Conservation (phyloP, 2,888 invertebrate genomes). For the Caenorhabditis becei region DNA sequence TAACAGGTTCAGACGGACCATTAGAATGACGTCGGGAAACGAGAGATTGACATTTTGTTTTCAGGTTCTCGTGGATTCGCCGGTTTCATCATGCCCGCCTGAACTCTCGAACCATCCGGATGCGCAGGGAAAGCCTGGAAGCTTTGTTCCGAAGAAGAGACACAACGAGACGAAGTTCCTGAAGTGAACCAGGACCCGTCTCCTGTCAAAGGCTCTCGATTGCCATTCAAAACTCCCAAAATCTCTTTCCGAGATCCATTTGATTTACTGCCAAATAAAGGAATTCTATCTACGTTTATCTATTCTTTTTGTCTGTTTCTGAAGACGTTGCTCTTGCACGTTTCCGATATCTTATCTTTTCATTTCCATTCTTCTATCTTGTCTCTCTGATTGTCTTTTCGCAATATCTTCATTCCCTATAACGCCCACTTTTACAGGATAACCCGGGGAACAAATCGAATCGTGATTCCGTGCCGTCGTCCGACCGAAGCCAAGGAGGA, state of each 20-base stretch:
- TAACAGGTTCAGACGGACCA: background rate
- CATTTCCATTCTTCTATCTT: background rate
- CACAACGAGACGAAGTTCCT: slow-evolving; percentile 74
- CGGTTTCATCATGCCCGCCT: slow-evolving; percentile 79
- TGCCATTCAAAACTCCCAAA: background rate
- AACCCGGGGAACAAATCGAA: slow-evolving; percentile 55
- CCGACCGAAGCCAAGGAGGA: slow-evolving; percentile 1
- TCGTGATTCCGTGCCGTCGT: slow-evolving; percentile 16
- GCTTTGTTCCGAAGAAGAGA: slow-evolving; percentile 90
- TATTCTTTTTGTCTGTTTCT: background rate
- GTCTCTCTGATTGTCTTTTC: background rate
- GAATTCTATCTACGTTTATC: background rate
- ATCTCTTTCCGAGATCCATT: background rate
- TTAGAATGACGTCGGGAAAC: background rate
- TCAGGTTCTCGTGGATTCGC: slow-evolving; percentile 73
- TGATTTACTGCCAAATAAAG: slow-evolving; percentile 30
- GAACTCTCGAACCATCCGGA: slow-evolving; percentile 98
- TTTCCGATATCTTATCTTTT: slow-evolving; percentile 45
- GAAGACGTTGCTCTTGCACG: slow-evolving; percentile 27
- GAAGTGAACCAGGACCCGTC: slow-evolving; percentile 23
- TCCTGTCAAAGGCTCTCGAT: background rate
- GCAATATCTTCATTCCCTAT: background rate
- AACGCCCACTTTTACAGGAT: slow-evolving; percentile 25
- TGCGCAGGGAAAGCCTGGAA: slow-evolving; percentile 97
- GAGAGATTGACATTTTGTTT: slow-evolving; percentile 13